Base-by-base conservation (phyloP, 2,797 vertebrate species). In the Streptopelia turtur region DNA sequence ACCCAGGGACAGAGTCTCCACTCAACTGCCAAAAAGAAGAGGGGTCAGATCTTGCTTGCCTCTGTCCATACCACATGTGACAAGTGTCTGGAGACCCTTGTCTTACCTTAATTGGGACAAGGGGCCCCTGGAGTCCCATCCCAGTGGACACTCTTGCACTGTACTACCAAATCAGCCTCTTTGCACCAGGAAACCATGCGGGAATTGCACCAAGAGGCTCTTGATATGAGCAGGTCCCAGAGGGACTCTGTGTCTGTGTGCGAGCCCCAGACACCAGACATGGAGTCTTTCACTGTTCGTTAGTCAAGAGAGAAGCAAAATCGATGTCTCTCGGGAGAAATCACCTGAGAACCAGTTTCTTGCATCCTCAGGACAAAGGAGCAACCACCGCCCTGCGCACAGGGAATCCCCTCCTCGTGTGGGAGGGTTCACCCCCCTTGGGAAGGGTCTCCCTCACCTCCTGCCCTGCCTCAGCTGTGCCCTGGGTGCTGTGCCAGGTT, bases 111-210 rank as follows among this genome's bases (percentile, higher is more conserved):
- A 28, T 13, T 28, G 16, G 33, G 53, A 52, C 59, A 43, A 49
- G 49, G 35, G 28, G 37, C 7, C 21, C 11, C 20, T 8, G 63
- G 41, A 93, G 33, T 10, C 35, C n/a, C 59, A 13, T 15, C 16
- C 1, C 27, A 12, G 5, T 0, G 2, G 56, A 5, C 10, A 35
- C 16, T 37, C 5, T 23, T 22, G 45, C 13, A 6, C 4, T 4
- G 28, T 8, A 30, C 5, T 18, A 9, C 63, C 79, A 60, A 18
- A 41, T 12, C 31, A 30, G 35, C 30, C n/a, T 78, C 33, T 77
- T 66, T 25, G 9, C 33, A 13, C 6, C 5, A 47, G 65, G 52
- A 65, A 76, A 13, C 6, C 31, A 3, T 0, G 1, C 60, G 15
- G 5, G 3, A 4, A 35, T 55, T 33, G 45, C 35, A 78, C 35